Percentiles rank a stretch among this genome's conserved stretches.
Conservation (phyloP, 2,113 vertebrate genomes). For the Isurus oxyrinchus region DNA sequence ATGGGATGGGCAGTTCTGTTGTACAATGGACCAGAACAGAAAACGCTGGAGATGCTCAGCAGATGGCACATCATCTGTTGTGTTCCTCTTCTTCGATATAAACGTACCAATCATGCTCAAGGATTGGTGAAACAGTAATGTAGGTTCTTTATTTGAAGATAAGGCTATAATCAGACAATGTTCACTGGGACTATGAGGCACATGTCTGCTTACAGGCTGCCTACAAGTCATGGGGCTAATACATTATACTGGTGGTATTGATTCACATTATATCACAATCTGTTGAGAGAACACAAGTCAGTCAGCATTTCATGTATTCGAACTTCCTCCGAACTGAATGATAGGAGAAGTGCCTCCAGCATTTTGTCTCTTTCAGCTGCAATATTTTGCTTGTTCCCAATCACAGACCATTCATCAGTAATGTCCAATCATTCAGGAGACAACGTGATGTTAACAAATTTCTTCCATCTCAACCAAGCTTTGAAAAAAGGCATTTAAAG, state of each 20-base stretch:
- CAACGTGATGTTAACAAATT: background rate
- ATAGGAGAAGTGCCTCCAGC: background rate
- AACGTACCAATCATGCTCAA: too few relatives aligned
- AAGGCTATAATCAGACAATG: too few relatives aligned
- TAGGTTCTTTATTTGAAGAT: too few relatives aligned
- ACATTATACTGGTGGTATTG: too few relatives aligned
- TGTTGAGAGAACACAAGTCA: background rate
- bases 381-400: background rate
- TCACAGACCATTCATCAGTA: background rate
- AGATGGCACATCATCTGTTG: background rate
- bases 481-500: background rate
- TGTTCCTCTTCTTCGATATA: too few relatives aligned
- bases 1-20: background rate
- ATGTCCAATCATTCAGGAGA: background rate
- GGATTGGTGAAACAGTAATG: too few relatives aligned
- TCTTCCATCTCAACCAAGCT: background rate
- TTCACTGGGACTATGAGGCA: too few relatives aligned
- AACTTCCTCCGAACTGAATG: background rate
- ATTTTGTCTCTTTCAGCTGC: background rate
- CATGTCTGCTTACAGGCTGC: too few relatives aligned
- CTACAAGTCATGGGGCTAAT: too few relatives aligned
- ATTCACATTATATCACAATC: too few relatives aligned
- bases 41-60: too few relatives aligned
- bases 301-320: background rate
- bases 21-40: background rate